These are phyloP conservation scores for Psammodynastes pulverulentus DNA, from an alignment of 2,113 vertebrate genomes.

Conservation along the genomic window DNA sequence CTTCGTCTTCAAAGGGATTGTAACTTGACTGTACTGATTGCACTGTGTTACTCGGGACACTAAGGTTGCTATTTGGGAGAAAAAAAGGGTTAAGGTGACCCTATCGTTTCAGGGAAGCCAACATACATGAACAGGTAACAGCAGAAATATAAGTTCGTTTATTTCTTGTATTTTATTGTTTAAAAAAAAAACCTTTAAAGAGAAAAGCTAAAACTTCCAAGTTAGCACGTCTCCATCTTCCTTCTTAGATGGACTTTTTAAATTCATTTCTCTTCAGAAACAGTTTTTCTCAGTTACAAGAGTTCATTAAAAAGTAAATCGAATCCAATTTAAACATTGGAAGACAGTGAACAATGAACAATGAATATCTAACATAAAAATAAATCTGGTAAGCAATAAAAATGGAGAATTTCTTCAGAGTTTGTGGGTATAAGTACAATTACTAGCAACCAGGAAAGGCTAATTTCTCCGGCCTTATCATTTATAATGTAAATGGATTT, in stretches of 20 bases:
- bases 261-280: neutral
- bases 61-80: slow-evolving; percentile 85
- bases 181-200: neutral
- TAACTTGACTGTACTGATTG: slow-evolving; percentile 80
- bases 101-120: slow-evolving; percentile 30
- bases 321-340: neutral
- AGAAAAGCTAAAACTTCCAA: neutral
- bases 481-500: neutral
- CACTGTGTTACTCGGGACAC: slow-evolving; percentile 80
- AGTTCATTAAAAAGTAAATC: neutral
- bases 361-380: neutral
- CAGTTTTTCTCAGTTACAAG: neutral
- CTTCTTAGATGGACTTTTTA: neutral
- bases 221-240: neutral
- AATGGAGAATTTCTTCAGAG: neutral
- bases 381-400: neutral
- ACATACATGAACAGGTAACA: slow-evolving; percentile 19
- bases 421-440: neutral
- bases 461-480: too few relatives aligned
- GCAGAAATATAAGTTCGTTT: neutral
- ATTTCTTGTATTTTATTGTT: neutral
- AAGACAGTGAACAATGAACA: neutral
- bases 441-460: neutral
- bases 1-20: slow-evolving; percentile 96
- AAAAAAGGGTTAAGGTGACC: slow-evolving; percentile 78